These are phyloP conservation scores for Drosophila sulfurigaster DNA, from an alignment of 1,140 invertebrate genomes.

Conservation along the genomic window DNA sequence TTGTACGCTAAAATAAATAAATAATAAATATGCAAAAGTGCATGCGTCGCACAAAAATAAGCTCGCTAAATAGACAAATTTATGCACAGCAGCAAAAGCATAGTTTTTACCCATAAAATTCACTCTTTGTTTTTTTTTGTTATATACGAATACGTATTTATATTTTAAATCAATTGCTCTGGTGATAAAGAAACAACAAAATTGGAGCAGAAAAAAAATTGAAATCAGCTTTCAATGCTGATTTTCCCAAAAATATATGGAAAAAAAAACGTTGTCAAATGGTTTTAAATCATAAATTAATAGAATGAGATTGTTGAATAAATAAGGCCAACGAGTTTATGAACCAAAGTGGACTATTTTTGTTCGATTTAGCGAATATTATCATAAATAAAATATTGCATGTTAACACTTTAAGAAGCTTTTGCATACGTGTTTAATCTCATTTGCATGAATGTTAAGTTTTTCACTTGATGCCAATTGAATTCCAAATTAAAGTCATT, in stretches of 20 bases:
- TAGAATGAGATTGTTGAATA: slow-evolving; percentile 9
- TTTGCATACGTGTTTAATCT: background rate
- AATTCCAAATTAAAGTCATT: too few relatives aligned
- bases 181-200: slow-evolving; percentile 56
- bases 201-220: slow-evolving; percentile 18
- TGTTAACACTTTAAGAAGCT: background rate
- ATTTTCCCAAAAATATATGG: background rate
- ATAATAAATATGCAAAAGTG: slow-evolving; percentile 78
- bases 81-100: slow-evolving; percentile 64
- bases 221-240: slow-evolving; percentile 9
- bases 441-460: too few relatives aligned
- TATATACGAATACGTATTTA: background rate
- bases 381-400: background rate
- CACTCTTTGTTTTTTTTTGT: slow-evolving; percentile 26
- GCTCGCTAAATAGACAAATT: slow-evolving; percentile 61
- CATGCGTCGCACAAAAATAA: slow-evolving; percentile 47
- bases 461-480: too few relatives aligned
- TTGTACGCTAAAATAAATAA: slow-evolving; percentile 70
- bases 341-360: background rate
- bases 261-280: slow-evolving; percentile 1
- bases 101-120: slow-evolving; percentile 18
- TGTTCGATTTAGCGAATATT: background rate
- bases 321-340: slow-evolving; percentile 3
- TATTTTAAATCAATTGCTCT: slow-evolving; percentile 68
- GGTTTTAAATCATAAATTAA: slow-evolving; percentile 39